Conservation (phyloP, 2,888 invertebrate species). For the Himalopsyche anomala region DNA sequence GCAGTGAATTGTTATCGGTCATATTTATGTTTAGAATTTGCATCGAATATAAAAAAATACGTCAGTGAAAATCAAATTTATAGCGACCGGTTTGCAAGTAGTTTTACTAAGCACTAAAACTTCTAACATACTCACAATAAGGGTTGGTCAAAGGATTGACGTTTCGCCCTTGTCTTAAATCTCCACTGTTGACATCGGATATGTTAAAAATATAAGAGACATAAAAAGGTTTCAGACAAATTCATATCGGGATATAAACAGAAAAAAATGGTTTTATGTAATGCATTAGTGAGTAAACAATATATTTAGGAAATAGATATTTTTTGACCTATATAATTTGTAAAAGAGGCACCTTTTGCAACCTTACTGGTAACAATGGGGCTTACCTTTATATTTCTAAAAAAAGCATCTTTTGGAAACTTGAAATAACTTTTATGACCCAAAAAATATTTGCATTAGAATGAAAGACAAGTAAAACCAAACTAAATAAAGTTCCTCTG, state of each 20-base stretch:
- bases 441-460: conserved; percentile 38
- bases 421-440: conserved; percentile 42
- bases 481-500: conserved; percentile 8
- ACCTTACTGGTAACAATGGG: not conserved
- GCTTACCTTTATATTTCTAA: not conserved
- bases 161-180: too few species aligned
- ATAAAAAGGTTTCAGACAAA: not conserved
- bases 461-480: not conserved
- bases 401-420: conserved; percentile 28
- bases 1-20: too few species aligned
- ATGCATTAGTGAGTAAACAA: too few species aligned
- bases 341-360: not conserved
- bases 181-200: too few species aligned
- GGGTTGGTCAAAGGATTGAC: too few species aligned
- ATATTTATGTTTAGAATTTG: too few species aligned
- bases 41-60: too few species aligned
- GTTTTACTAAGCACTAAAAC: too few species aligned
- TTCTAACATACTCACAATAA: too few species aligned
- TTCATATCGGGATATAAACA: not conserved
- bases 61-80: too few species aligned
- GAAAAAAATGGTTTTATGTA: too few species aligned
- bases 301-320: not conserved
- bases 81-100: too few species aligned
- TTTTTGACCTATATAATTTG: not conserved
- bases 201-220: not conserved